These are phyloP conservation scores for Trypoxylus dichotomus DNA, from an alignment of 1,140 invertebrate species.

Conservation along the genomic window DNA sequence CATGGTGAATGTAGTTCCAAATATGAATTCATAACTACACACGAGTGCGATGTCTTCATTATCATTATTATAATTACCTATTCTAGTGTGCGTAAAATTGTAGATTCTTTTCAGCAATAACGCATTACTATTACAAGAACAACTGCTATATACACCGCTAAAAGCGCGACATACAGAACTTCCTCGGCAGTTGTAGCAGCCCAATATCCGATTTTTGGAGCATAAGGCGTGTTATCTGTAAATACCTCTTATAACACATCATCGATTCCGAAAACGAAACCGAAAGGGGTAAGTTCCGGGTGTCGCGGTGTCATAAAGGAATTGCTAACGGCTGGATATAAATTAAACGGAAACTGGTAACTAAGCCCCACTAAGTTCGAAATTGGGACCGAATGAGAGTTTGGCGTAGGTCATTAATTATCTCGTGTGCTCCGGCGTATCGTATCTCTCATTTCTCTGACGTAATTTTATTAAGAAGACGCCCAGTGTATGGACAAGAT, in stretches of 20 bases:
- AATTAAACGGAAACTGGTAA: constrained; percentile 22
- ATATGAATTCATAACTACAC: too few relatives aligned
- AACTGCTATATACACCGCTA: too few relatives aligned
- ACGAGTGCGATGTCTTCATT: too few relatives aligned
- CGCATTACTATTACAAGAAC: too few relatives aligned
- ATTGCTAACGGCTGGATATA: constrained; percentile 15
- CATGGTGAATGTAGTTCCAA: too few relatives aligned
- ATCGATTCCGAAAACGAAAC: background rate
- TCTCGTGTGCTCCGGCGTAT: background rate
- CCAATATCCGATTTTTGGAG: background rate
- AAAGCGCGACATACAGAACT: too few relatives aligned
- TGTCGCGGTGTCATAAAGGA: constrained; percentile 1
- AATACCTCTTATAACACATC: constrained; percentile 4
- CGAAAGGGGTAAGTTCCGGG: background rate
- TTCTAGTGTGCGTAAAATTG: too few relatives aligned
- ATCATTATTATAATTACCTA: too few relatives aligned
- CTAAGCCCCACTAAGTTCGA: constrained; percentile 12
- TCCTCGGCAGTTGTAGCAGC: too few relatives aligned
- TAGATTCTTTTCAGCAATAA: too few relatives aligned
- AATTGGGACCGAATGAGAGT: constrained; percentile 9
- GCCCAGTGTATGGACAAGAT: background rate
- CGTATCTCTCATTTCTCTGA: constrained; percentile 12
- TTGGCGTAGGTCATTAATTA: constrained; percentile 17
- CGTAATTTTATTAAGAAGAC: constrained; percentile 15
- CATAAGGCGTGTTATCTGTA: background rate